Conservation (phyloP, 1,140 invertebrate genomes). For the Latrodectus geometricus region DNA sequence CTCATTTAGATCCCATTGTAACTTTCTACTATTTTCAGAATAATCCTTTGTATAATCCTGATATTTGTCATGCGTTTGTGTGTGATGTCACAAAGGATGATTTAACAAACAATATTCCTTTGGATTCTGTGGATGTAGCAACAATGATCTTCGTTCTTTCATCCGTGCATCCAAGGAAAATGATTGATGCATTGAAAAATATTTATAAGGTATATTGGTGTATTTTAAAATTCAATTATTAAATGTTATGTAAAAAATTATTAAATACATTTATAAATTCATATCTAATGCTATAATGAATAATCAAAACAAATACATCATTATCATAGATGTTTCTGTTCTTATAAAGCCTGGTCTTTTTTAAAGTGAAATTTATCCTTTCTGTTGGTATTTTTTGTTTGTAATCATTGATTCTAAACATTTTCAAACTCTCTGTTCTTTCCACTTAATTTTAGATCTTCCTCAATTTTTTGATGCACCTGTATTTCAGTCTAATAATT, state of each 20-base stretch:
- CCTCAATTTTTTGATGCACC: not conserved
- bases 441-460: not conserved
- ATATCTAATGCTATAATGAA: too few relatives aligned
- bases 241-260: not conserved
- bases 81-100: slow-evolving; percentile 73
- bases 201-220: slow-evolving; percentile 72
- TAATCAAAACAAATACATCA: not conserved
- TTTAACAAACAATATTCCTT: slow-evolving; percentile 66
- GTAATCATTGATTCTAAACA: not conserved
- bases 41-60: slow-evolving; percentile 74
- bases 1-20: not conserved
- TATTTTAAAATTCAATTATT: not conserved
- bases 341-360: not conserved
- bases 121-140: slow-evolving; percentile 75
- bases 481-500: not conserved
- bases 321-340: not conserved
- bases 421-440: not conserved
- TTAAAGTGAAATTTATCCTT: not conserved
- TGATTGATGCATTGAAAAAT: slow-evolving; percentile 78
- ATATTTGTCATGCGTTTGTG: slow-evolving; percentile 80
- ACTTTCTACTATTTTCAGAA: slow-evolving; percentile 65
- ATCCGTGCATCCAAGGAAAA: slow-evolving; percentile 84
- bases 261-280: not conserved
- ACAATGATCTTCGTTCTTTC: slow-evolving; percentile 85
- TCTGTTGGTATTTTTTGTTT: not conserved